These are phyloP conservation scores for Patella depressa DNA, from an alignment of 2,888 invertebrate genomes.

Conservation along the genomic window DNA sequence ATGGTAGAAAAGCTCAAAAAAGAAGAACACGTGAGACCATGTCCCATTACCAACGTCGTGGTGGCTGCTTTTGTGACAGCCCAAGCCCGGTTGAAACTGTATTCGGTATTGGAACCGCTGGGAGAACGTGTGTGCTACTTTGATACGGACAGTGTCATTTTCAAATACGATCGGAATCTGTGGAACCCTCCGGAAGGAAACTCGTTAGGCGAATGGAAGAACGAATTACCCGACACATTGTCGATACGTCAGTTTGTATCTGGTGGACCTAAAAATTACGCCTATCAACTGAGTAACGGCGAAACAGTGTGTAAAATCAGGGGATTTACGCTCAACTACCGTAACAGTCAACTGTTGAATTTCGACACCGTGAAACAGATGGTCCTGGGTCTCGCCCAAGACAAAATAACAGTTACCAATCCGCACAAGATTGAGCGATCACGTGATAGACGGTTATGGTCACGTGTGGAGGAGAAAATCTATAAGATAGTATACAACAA, in stretches of 20 bases:
- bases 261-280: constrained; percentile 4
- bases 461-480: neutral
- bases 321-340: neutral
- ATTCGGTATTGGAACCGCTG: neutral
- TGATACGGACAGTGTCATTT: neutral
- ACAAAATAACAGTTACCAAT: neutral
- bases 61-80: neutral
- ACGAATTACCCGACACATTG: neutral
- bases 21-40: neutral
- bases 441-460: neutral
- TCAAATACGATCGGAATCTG: neutral
- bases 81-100: neutral
- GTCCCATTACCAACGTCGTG: neutral
- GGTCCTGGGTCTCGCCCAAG: neutral
- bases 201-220: neutral
- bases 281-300: neutral
- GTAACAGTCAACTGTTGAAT: neutral
- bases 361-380: constrained; percentile 2
- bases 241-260: neutral
- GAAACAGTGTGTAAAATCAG: neutral
- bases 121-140: constrained; percentile 1
- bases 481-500: constrained; percentile 6
- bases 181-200: neutral
- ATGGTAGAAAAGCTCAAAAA: neutral
- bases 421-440: neutral